Percentiles rank a stretch among this genome's conserved stretches.
Evolutionary conservation across 2,888 invertebrate species (phyloP).

Genomic region (Aspidiotus destructor): DNA sequence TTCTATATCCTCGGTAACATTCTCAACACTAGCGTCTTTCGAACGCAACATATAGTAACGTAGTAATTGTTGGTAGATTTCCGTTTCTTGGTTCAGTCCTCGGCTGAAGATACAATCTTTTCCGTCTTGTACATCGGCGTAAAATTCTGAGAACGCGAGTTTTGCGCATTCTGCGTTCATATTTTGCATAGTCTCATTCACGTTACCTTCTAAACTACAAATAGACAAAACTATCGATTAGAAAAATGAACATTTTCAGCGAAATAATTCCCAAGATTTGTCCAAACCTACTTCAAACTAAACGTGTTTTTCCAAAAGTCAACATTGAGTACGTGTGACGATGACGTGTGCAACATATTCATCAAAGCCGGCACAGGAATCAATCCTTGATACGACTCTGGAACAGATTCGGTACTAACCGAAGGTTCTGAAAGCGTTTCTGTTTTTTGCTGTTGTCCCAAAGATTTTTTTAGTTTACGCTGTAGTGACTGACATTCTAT

Average conservation of each 20-base stretch:
- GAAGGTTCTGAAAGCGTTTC: no score
- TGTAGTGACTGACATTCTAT: conserved; percentile 20
- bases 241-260: not conserved
- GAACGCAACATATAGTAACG: conserved; percentile 18
- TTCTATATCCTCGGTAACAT: conserved; percentile 18
- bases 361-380: conserved; percentile 16
- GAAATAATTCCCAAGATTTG: not conserved
- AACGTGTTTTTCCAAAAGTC: conserved; percentile 30
- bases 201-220: not conserved
- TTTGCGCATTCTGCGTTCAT: conserved; percentile 14
- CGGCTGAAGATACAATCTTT: conserved; percentile 4
- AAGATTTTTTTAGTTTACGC: conserved; percentile 10
- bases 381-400: conserved; percentile 7
- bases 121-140: conserved; percentile 11
- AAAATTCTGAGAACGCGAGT: conserved; percentile 21
- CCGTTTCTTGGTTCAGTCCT: conserved; percentile 12
- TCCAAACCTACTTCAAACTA: conserved; percentile 7
- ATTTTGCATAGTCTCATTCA: conserved; percentile 1
- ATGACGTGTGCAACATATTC: conserved; percentile 25
- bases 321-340: conserved; percentile 12
- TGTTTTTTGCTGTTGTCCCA: not conserved
- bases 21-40: not conserved
- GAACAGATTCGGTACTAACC: no score
- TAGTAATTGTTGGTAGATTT: conserved; percentile 17
- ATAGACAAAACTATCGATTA: not conserved